These are phyloP conservation scores for Choreutis nemorana DNA, from an alignment of 2,888 invertebrate genomes.

Conservation along the genomic window DNA sequence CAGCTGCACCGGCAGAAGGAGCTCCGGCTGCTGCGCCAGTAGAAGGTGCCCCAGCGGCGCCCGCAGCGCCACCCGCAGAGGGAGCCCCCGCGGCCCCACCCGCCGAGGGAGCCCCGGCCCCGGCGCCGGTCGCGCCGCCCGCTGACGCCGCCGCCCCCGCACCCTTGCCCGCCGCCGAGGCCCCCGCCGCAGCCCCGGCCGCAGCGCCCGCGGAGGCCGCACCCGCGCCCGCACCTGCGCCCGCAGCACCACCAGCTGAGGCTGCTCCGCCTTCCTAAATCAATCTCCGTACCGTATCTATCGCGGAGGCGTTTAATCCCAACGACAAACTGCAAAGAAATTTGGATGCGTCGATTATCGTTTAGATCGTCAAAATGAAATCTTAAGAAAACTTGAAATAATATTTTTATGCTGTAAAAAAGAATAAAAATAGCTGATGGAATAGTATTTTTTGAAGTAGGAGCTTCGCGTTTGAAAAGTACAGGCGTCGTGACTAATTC, in stretches of 20 bases:
- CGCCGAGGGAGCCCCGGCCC: conserved; percentile 17
- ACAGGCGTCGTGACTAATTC: background rate
- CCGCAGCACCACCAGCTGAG: conserved; percentile 11
- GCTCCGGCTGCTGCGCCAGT: conserved; percentile 17
- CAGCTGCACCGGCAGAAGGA: conserved; percentile 26
- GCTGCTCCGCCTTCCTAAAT: conserved; percentile 9
- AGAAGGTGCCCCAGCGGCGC: conserved; percentile 20
- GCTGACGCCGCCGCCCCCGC: conserved; percentile 15
- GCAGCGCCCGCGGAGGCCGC: conserved; percentile 17
- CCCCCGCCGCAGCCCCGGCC: conserved; percentile 10
- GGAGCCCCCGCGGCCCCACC: conserved; percentile 23
- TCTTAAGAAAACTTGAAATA: background rate
- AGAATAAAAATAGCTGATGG: conserved; percentile 55
- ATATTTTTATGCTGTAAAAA: conserved; percentile 36
- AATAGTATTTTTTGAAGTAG: conserved; percentile 43
- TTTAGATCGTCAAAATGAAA: background rate
- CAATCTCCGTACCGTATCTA: too few species aligned
- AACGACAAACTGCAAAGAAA: background rate
- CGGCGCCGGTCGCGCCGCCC: conserved; percentile 14
- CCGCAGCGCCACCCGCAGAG: conserved; percentile 19
- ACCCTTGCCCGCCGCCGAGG: conserved; percentile 13
- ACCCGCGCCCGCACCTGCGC: conserved; percentile 5
- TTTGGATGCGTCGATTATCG: too few species aligned
- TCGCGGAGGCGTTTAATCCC: too few species aligned
- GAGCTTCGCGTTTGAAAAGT: too few species aligned